Base-by-base conservation (phyloP, 2,888 invertebrate species). In the Lamellibrachia satsuma region DNA sequence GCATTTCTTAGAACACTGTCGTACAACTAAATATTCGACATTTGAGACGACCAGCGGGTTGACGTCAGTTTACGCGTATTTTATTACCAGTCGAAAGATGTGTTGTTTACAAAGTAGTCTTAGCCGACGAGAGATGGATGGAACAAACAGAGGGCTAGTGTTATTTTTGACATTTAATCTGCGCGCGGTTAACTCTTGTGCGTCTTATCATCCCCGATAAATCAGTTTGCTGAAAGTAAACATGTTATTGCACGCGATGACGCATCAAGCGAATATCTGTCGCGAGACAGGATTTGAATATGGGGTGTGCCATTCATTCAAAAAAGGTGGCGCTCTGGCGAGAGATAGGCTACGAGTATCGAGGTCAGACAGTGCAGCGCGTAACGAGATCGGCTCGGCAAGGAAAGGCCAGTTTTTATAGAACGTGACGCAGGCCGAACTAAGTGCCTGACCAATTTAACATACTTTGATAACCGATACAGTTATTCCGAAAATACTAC, bases 271-370 rank as follows among this genome's bases (percentile, higher is more conserved):
- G 22, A 22, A 75, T 15, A 75, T n/a, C 15, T n/a, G 75, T 75
- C 75, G 22, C 75, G 22, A 75, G 75, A 22, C 22, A 22, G 6
- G 75, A 75, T 22, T 3, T 3, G 15, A 22, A n/a, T 22, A n/a
- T 75, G 75, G 75, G n/a, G n/a, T n/a, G 75, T 75, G 75, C n/a
- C 22, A 75, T 75, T 75, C 75, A 75, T 75, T 75, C 75, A 75
- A 75, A 75, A 57, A 75, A 75, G 75, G 15, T 75, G 75, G n/a
- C 75, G n/a, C 6, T 6, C 22, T 22, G 75, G n/a, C 75, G 75
- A 75, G 75, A 75, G 75, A 15, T 75, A 22, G 75, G 6, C 75
- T 22, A n/a, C 22, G n/a, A 75, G 15, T 75, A 75, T n/a, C 15
- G 75, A n/a, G 75, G 75, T n/a, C 6, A 75, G 4, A 22, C 75